Percentiles rank a stretch among this genome's conserved stretches.
phyloP scores from a whole-genome alignment of 2,888 invertebrate species.

The Caprella mutica region DNA sequence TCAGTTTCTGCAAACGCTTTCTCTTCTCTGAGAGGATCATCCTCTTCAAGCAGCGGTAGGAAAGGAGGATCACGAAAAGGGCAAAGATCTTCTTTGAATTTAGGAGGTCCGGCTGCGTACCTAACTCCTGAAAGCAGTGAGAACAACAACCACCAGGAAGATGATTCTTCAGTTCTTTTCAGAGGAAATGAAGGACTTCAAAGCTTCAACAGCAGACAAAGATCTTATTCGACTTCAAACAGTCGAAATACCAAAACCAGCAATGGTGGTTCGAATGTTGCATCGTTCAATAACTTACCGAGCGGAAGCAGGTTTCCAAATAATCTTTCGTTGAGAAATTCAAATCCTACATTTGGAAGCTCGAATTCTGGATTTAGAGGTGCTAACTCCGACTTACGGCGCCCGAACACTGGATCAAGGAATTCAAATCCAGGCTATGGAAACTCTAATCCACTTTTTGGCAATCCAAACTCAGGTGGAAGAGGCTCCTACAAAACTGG shows the following conservation, averaged over 20 bases:
- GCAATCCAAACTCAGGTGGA: too few species aligned
- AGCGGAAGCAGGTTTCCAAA: too few species aligned
- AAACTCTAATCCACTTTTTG: too few species aligned
- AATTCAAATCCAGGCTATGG: too few species aligned
- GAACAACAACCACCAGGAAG: neutral
- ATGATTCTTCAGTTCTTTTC: neutral
- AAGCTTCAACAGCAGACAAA: too few species aligned
- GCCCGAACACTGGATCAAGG: too few species aligned
- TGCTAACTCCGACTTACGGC: too few species aligned
- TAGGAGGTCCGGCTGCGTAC: constrained; percentile 14
- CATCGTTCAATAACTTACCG: too few species aligned
- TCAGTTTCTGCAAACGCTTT: too few species aligned
- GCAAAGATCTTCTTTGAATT: neutral
- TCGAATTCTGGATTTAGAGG: too few species aligned
- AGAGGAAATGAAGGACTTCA: constrained; percentile 9
- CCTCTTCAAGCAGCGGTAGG: neutral
- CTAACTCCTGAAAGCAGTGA: constrained; percentile 7
- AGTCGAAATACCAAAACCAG: neutral
- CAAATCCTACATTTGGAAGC: too few species aligned
- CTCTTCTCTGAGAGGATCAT: neutral
- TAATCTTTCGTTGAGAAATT: too few species aligned
- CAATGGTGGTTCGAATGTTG: constrained; percentile 14
- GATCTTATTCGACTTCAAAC: neutral
- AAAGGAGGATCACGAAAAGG: neutral
- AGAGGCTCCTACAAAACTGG: constrained; percentile 5